phyloP scores from a whole-genome alignment of 2,113 vertebrate species.

The Spizaetus ornatus region DNA sequence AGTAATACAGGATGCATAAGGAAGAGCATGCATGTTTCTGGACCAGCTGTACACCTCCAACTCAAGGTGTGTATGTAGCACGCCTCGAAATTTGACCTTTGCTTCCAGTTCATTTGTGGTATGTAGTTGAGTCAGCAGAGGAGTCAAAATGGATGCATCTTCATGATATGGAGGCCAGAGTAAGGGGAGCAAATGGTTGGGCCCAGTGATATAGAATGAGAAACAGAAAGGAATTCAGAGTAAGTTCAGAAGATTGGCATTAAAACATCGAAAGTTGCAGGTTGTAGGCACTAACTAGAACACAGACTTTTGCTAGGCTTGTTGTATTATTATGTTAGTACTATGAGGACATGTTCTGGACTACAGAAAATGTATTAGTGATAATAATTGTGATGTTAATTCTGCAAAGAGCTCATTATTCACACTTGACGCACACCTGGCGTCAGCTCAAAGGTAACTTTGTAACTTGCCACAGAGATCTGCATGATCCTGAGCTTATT shows the following conservation, averaged over 20 bases:
- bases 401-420: not conserved
- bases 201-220: not conserved
- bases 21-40: not conserved
- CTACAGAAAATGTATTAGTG: not conserved
- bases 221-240: not conserved
- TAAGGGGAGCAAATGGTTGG: not conserved
- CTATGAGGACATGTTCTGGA: not conserved
- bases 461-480: not conserved
- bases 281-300: not conserved
- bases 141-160: not conserved
- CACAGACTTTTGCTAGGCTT: not conserved
- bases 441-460: not conserved
- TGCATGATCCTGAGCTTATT: not conserved
- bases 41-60: not conserved
- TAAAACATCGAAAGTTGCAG: not conserved
- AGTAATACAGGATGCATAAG: not conserved
- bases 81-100: not conserved
- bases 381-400: not conserved
- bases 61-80: not conserved
- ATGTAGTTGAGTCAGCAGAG: not conserved
- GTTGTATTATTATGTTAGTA: not conserved
- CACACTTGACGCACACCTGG: not conserved
- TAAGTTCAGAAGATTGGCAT: not conserved
- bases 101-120: not conserved
- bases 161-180: not conserved